phyloP scores from a whole-genome alignment of 2,797 vertebrate species.

The Myotis vivesi region DNA sequence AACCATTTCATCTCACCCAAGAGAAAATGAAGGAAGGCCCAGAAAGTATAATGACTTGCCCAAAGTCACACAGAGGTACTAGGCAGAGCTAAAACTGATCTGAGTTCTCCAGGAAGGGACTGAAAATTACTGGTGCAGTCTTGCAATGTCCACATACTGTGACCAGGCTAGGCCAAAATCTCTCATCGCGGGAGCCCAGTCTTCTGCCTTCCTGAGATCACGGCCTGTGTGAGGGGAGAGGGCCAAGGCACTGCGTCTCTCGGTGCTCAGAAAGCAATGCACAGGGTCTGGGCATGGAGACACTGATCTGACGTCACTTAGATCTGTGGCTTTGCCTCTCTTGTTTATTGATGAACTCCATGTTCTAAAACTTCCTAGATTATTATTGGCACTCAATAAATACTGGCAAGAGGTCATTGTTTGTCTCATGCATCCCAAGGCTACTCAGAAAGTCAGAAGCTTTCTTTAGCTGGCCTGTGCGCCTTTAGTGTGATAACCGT shows the following conservation, averaged over 20 bases:
- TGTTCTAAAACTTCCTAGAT: slow-evolving; percentile 16
- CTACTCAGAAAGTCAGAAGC: not conserved
- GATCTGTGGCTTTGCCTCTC: not conserved
- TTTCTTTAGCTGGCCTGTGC: not conserved
- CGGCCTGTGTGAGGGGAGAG: not conserved
- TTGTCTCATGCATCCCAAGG: not conserved
- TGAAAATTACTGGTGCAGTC: not conserved
- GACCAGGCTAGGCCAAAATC: not conserved
- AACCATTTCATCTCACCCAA: not conserved
- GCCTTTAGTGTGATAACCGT: not conserved
- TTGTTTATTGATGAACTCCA: not conserved
- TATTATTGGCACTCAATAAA: not conserved
- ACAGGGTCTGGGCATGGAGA: not conserved
- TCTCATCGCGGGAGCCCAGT: not conserved
- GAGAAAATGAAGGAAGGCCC: not conserved
- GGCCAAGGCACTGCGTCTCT: fast-evolving
- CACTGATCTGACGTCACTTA: not conserved
- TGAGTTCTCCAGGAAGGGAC: not conserved
- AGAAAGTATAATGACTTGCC: not conserved
- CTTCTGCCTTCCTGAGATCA: not conserved
- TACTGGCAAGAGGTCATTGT: not conserved
- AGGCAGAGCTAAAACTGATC: not conserved
- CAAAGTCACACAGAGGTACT: not conserved
- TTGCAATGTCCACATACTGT: not conserved
- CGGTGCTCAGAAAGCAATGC: not conserved